Conservation (phyloP, 2,888 invertebrate species). For the Tinea trinotella region DNA sequence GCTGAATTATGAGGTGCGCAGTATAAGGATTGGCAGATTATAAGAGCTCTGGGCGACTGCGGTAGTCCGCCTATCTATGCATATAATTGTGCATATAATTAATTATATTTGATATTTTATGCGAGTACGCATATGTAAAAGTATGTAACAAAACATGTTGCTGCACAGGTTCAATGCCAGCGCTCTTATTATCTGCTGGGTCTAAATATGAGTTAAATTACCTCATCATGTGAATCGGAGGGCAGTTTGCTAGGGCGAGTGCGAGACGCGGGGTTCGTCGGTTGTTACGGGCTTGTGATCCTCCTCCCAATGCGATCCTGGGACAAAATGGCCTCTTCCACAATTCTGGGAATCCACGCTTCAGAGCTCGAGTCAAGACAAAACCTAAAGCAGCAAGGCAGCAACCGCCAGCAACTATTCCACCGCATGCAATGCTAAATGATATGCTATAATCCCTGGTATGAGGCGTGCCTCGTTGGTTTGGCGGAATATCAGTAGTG, state of each 20-base stretch:
- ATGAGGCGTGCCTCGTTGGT: slow-evolving; percentile 32
- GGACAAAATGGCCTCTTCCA: slow-evolving; percentile 65
- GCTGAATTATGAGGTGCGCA: too few relatives aligned
- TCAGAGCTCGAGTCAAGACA: slow-evolving; percentile 73
- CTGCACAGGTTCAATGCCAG: too few relatives aligned
- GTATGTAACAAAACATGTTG: neutral
- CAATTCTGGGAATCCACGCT: slow-evolving; percentile 52
- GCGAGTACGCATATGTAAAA: too few relatives aligned
- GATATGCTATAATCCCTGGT: slow-evolving; percentile 56
- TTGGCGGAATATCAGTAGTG: slow-evolving; percentile 54
- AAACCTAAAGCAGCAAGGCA: slow-evolving; percentile 75
- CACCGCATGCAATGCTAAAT: slow-evolving; percentile 57
- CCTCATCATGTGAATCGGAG: slow-evolving; percentile 62
- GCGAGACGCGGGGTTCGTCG: slow-evolving; percentile 60
- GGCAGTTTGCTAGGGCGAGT: slow-evolving; percentile 56
- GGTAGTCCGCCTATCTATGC: too few relatives aligned
- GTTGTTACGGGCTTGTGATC: slow-evolving; percentile 40
- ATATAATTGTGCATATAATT: too few relatives aligned
- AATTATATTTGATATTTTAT: too few relatives aligned
- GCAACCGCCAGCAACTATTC: slow-evolving; percentile 67
- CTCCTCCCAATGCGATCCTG: slow-evolving; percentile 37
- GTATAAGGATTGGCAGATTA: too few relatives aligned
- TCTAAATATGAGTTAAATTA: slow-evolving; percentile 28
- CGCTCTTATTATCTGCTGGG: too few relatives aligned
- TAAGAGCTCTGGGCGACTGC: too few relatives aligned